Evolutionary conservation across 2,888 invertebrate species (phyloP).

Genomic region (Pomacea canaliculata): DNA sequence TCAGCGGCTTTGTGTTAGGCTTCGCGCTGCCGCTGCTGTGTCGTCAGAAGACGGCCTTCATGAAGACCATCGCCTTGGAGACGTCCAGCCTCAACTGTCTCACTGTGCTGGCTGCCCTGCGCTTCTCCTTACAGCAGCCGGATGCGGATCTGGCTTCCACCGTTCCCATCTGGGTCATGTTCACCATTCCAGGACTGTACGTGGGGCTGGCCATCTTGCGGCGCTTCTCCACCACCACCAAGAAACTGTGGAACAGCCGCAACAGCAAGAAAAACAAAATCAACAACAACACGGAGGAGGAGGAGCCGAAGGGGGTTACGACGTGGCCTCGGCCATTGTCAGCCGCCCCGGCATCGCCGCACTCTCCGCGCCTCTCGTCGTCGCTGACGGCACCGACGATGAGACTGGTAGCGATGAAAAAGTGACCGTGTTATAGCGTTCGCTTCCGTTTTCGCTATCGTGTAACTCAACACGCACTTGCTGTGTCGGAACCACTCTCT

Average conservation of each 20-base stretch:
- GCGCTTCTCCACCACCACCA: slow-evolving; percentile 43
- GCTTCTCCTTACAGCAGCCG: slow-evolving; percentile 63
- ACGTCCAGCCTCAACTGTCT: slow-evolving; percentile 65
- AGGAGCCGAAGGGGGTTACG: slow-evolving; percentile 44
- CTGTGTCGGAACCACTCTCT: no score
- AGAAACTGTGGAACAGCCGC: slow-evolving; percentile 49
- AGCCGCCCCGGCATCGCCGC: slow-evolving; percentile 62
- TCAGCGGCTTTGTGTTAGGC: slow-evolving; percentile 57
- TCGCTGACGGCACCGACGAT: slow-evolving; percentile 54
- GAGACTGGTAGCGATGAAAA: slow-evolving; percentile 60
- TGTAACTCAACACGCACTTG: no score
- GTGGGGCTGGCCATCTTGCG: slow-evolving; percentile 53
- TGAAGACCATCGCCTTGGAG: slow-evolving; percentile 64
- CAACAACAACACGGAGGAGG: background rate
- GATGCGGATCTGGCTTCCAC: slow-evolving; percentile 63
- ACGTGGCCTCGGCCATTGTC: slow-evolving; percentile 58
- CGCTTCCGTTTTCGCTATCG: background rate
- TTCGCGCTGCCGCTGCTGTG: slow-evolving; percentile 52
- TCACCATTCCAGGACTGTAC: slow-evolving; percentile 63
- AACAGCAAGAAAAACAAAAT: slow-evolving; percentile 36
- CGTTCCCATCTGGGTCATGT: slow-evolving; percentile 66
- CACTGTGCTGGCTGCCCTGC: slow-evolving; percentile 61
- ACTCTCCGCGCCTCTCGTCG: slow-evolving; percentile 59
- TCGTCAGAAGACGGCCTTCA: slow-evolving; percentile 53
- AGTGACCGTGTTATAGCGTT: slow-evolving; percentile 62